phyloP scores from a whole-genome alignment of 2,113 vertebrate species.

The Antechinus flavipes region DNA sequence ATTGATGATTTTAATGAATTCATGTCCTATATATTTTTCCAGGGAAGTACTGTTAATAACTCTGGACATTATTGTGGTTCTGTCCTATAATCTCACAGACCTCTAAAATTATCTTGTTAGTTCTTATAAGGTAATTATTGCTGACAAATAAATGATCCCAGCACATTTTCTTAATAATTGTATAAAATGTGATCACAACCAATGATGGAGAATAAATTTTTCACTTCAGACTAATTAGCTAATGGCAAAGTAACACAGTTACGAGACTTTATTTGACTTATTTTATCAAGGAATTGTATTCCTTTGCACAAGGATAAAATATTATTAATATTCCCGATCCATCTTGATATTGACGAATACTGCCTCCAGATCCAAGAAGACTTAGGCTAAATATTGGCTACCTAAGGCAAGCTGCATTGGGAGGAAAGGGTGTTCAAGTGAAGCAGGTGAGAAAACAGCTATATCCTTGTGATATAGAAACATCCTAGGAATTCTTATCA shows the following conservation, averaged over 20 bases:
- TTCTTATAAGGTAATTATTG: not conserved
- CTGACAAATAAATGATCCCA: not conserved
- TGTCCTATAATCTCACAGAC: conserved; percentile 35
- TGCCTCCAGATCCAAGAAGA: not conserved
- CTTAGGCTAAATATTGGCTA: not conserved
- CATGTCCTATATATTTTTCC: conserved; percentile 5
- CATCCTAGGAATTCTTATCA: not conserved
- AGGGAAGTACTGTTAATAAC: conserved; percentile 25
- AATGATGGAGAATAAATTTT: conserved; percentile 9
- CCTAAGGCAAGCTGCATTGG: not conserved
- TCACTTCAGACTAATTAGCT: not conserved
- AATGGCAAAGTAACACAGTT: not conserved
- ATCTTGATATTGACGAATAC: not conserved
- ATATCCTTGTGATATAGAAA: not conserved
- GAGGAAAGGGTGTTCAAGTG: not conserved
- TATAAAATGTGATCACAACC: conserved; percentile 14
- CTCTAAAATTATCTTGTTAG: conserved; percentile 1
- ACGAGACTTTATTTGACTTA: not conserved
- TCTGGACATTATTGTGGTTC: not conserved
- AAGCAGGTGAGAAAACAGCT: not conserved
- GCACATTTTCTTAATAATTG: conserved; percentile 6
- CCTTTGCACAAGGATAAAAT: not conserved
- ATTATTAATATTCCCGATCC: not conserved
- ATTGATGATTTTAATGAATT: conserved; percentile 23
- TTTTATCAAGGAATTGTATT: not conserved